Percentiles rank a stretch among this genome's conserved stretches.
phyloP scores from a whole-genome alignment of 2,797 vertebrate species.

The Mus caroli region DNA sequence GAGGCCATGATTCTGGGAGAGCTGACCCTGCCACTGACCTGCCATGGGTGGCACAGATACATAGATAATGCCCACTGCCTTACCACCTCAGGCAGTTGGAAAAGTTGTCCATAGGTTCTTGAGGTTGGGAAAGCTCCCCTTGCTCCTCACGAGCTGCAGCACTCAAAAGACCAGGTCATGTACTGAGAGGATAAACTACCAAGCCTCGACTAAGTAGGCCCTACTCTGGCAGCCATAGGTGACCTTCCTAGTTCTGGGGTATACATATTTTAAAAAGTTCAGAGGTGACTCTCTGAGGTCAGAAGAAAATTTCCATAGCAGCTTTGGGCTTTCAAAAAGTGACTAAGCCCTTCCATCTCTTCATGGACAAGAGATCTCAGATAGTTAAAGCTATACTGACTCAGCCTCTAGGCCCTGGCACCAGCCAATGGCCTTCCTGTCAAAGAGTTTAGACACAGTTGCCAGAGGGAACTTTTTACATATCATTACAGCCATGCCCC shows the following conservation, averaged over 20 bases:
- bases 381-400: no score
- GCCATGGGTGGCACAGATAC: not conserved
- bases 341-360: not conserved
- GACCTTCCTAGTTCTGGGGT: not conserved
- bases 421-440: not conserved
- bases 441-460: not conserved
- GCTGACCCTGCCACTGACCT: not conserved
- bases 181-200: not conserved
- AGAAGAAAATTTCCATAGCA: not conserved
- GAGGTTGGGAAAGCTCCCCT: not conserved
- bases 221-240: not conserved
- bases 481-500: not conserved
- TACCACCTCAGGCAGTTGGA: not conserved
- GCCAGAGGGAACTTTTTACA: not conserved
- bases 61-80: not conserved
- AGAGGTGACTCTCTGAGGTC: not conserved
- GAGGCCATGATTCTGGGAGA: not conserved
- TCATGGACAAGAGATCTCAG: no score
- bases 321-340: not conserved
- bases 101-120: not conserved
- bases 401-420: not conserved
- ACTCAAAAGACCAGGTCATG: not conserved
- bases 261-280: not conserved
- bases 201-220: not conserved
- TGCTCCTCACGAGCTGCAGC: not conserved